Conservation (phyloP, 2,113 vertebrate genomes). For the Oreotrochilus melanogaster region DNA sequence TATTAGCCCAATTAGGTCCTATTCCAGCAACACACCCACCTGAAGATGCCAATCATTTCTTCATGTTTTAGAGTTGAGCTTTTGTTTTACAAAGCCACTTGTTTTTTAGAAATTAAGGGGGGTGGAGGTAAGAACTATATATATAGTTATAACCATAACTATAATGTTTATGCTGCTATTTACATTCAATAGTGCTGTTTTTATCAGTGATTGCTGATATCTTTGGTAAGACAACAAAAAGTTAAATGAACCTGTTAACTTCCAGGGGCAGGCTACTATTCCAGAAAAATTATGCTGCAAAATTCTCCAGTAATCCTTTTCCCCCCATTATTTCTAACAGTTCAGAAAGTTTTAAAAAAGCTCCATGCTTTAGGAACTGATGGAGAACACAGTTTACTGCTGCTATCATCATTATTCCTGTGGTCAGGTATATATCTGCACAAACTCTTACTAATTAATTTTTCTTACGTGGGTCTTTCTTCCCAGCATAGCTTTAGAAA, state of each 20-base stretch:
- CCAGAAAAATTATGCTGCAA: not conserved
- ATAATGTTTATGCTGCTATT: rapidly evolving
- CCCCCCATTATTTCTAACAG: not conserved
- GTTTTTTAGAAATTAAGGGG: not conserved
- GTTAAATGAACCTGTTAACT: not conserved
- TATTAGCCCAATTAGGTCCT: not conserved
- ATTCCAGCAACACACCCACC: not conserved
- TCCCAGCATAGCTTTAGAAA: not conserved
- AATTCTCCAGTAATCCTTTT: not conserved
- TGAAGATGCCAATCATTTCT: not conserved
- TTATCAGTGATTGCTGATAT: not conserved
- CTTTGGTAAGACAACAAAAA: not conserved
- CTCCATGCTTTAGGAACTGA: not conserved
- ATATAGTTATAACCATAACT: not conserved
- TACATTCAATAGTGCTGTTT: not conserved
- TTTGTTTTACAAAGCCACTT: not conserved
- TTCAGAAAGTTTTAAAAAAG: not conserved
- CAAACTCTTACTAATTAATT: not conserved
- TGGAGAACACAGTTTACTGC: not conserved
- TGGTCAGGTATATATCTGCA: not conserved
- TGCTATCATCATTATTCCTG: not conserved
- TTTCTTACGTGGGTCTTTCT: not conserved
- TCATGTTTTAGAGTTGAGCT: not conserved
- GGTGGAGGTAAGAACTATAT: not conserved
- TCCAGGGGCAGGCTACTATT: not conserved